These are phyloP conservation scores for Oxyscelio sp. DNA, from an alignment of 2,888 invertebrate species.

Conservation along the genomic window DNA sequence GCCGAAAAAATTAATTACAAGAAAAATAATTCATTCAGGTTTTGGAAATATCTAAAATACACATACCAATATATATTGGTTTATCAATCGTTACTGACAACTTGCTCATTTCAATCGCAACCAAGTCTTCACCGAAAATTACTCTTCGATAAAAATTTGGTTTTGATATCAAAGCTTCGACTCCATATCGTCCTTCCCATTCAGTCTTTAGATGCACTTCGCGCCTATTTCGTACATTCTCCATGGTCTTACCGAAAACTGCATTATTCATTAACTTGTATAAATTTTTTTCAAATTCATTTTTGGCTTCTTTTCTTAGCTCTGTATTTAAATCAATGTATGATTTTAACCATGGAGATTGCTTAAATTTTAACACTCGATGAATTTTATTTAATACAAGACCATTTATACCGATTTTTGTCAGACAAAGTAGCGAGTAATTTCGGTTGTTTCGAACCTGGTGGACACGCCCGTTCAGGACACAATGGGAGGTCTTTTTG, in stretches of 20 bases:
- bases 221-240: background rate
- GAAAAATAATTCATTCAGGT: no score
- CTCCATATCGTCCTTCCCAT: background rate
- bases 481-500: background rate
- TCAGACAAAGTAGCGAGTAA: background rate
- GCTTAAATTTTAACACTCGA: background rate
- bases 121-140: background rate
- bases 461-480: background rate
- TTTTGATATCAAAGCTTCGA: background rate
- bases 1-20: no score
- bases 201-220: background rate
- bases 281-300: slow-evolving; percentile 19
- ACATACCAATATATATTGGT: background rate
- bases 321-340: slow-evolving; percentile 25
- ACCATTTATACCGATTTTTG: slow-evolving; percentile 2
- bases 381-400: background rate
- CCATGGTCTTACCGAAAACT: slow-evolving; percentile 23
- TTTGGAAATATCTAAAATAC: slow-evolving; percentile 23
- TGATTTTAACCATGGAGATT: slow-evolving; percentile 1
- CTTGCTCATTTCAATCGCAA: background rate
- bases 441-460: background rate
- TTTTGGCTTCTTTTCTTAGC: background rate
- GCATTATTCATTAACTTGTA: slow-evolving; percentile 22
- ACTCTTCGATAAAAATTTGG: slow-evolving; percentile 6
- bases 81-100: slow-evolving; percentile 2